phyloP scores from a whole-genome alignment of 2,888 invertebrate genomes.

The Drosophila paramelanica region DNA sequence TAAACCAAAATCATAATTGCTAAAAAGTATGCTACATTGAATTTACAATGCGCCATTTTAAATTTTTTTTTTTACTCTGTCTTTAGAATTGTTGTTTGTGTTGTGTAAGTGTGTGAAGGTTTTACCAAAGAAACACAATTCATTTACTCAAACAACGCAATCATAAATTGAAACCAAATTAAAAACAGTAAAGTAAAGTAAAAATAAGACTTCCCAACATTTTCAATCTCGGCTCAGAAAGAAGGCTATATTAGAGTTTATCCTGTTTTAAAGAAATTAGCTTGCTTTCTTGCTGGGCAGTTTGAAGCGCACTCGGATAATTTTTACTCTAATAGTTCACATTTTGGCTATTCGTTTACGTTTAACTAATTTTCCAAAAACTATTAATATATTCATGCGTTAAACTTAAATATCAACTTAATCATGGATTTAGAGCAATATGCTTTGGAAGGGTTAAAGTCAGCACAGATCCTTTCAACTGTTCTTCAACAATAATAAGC shows the following conservation, averaged over 20 bases:
- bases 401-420: slow-evolving; percentile 36
- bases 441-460: slow-evolving; percentile 34
- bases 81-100: slow-evolving; percentile 56
- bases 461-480: slow-evolving; percentile 9
- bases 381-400: slow-evolving; percentile 61
- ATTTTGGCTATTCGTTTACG: slow-evolving; percentile 16
- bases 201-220: background rate
- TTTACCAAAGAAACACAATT: slow-evolving; percentile 45
- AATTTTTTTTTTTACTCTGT: slow-evolving; percentile 13
- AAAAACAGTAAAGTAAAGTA: background rate
- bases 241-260: slow-evolving; percentile 3
- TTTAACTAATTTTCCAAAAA: slow-evolving; percentile 59
- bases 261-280: slow-evolving; percentile 2
- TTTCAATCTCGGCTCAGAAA: background rate
- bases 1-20: slow-evolving; percentile 25
- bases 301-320: background rate
- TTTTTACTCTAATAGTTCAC: slow-evolving; percentile 6
- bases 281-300: slow-evolving; percentile 4
- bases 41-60: slow-evolving; percentile 40
- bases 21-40: slow-evolving; percentile 36
- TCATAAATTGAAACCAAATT: slow-evolving; percentile 30
- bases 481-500: background rate
- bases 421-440: slow-evolving; percentile 38
- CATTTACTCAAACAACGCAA: slow-evolving; percentile 50
- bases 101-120: slow-evolving; percentile 52